Percentiles rank a stretch among this genome's conserved stretches.
phyloP scores from a whole-genome alignment of 2,113 vertebrate species.

The Hystrix cristata region DNA sequence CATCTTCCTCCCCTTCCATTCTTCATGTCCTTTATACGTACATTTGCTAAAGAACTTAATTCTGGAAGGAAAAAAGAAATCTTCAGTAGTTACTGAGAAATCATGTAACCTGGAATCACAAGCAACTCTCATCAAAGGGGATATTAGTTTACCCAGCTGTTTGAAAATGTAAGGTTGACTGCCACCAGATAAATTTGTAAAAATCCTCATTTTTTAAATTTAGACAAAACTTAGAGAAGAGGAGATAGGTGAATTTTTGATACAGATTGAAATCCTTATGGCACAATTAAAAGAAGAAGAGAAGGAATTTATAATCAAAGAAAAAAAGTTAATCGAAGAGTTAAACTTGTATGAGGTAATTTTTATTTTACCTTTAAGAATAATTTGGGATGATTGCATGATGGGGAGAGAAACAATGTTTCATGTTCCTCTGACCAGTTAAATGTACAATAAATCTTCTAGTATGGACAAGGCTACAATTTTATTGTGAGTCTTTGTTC shows the following conservation, averaged over 20 bases:
- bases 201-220: not conserved
- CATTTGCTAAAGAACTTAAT: not conserved
- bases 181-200: not conserved
- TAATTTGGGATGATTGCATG: not conserved
- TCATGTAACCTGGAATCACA: not conserved
- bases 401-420: not conserved
- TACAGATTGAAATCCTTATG: not conserved
- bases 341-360: conserved; percentile 80
- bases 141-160: not conserved
- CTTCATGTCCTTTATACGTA: not conserved
- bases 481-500: not conserved
- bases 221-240: conserved; percentile 51
- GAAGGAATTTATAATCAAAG: conserved; percentile 12
- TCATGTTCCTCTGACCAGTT: not conserved
- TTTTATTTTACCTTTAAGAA: conserved; percentile 53
- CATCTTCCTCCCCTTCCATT: no score
- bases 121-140: not conserved
- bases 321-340: conserved; percentile 62
- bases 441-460: conserved; percentile 5
- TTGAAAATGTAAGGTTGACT: not conserved
- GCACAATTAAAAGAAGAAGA: conserved; percentile 48
- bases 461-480: not conserved
- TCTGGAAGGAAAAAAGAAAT: not conserved
- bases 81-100: not conserved
- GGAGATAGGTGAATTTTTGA: not conserved